Evolutionary conservation across 2,113 vertebrate species (phyloP).

Genomic region (Chaenogobius annularis): DNA sequence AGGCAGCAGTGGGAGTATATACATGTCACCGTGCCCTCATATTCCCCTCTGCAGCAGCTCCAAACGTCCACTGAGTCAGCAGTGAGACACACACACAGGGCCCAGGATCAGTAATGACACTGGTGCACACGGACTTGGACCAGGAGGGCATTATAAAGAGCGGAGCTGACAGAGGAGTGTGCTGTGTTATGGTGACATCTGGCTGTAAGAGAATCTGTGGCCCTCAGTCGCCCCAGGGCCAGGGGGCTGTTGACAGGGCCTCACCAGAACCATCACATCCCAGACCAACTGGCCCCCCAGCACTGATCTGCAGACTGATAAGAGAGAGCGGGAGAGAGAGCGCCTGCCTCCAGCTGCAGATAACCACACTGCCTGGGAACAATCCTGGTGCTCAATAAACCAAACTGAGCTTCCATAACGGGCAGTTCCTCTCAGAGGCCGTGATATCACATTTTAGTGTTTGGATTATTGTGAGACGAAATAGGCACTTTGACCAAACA

Average conservation of each 20-base stretch:
- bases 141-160: constrained; percentile 42
- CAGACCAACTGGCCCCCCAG: constrained; percentile 8
- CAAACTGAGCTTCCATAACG: no score
- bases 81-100: constrained; percentile 22
- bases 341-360: constrained; percentile 32
- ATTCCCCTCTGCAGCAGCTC: constrained; percentile 16
- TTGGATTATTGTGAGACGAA: no score
- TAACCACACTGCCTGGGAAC: constrained; percentile 9
- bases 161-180: constrained; percentile 22
- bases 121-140: not conserved
- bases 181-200: constrained; percentile 68
- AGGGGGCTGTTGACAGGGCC: constrained; percentile 54
- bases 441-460: no score
- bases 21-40: constrained; percentile 31
- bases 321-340: constrained; percentile 8
- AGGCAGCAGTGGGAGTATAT: constrained; percentile 24
- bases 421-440: no score
- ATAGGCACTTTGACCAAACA: no score
- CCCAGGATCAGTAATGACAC: not conserved
- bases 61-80: constrained; percentile 51
- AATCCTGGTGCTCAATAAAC: not conserved
- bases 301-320: constrained; percentile 51
- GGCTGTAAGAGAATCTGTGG: constrained; percentile 74
- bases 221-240: constrained; percentile 49
- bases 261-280: not conserved